Percentiles rank a stretch among this genome's conserved stretches.
Conservation (phyloP, 2,888 invertebrate genomes). For the Dolichomitus sp. region DNA sequence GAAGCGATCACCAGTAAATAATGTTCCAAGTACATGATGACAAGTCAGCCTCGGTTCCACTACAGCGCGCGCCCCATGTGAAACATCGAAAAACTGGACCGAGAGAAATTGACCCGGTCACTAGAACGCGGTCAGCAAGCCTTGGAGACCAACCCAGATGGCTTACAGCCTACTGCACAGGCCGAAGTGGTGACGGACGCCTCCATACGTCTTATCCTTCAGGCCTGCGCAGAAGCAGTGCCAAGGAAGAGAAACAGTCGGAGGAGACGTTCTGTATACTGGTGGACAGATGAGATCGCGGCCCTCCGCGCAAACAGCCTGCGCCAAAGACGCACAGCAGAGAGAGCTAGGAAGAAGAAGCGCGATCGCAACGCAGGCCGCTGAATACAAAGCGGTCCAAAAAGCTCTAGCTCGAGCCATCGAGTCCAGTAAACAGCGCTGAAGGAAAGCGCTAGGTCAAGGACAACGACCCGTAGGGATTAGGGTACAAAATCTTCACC, state of each 20-base stretch:
- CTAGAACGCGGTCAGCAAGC: not conserved
- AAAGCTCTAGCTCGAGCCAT: conserved; percentile 32
- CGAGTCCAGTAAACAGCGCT: conserved; percentile 52
- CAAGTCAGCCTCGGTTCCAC: not conserved
- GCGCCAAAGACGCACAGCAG: conserved; percentile 39
- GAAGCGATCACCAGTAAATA: conserved; percentile 69
- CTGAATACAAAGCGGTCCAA: not conserved
- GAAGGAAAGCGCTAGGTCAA: conserved; percentile 70
- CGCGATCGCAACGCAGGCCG: no score
- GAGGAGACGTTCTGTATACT: conserved; percentile 52
- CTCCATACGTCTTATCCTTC: not conserved
- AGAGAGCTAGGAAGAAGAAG: no score
- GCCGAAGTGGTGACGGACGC: conserved; percentile 2
- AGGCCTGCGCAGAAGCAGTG: not conserved
- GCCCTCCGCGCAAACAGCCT: conserved; percentile 29
- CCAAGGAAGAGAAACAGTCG: not conserved
- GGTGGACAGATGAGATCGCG: conserved; percentile 70
- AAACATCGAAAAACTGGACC: conserved; percentile 11
- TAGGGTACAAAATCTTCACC: conserved; percentile 69
- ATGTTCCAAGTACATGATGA: conserved; percentile 5
- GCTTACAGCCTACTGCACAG: no score
- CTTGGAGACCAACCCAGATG: no score
- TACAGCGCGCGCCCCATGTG: conserved; percentile 17
- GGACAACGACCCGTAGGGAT: conserved; percentile 66
- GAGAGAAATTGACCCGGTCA: conserved; percentile 3